A percentile compares a stretch with the other conserved stretches of the same genome.
phyloP scores from a whole-genome alignment of 2,888 invertebrate species.

The Bhutanitis thaidina region DNA sequence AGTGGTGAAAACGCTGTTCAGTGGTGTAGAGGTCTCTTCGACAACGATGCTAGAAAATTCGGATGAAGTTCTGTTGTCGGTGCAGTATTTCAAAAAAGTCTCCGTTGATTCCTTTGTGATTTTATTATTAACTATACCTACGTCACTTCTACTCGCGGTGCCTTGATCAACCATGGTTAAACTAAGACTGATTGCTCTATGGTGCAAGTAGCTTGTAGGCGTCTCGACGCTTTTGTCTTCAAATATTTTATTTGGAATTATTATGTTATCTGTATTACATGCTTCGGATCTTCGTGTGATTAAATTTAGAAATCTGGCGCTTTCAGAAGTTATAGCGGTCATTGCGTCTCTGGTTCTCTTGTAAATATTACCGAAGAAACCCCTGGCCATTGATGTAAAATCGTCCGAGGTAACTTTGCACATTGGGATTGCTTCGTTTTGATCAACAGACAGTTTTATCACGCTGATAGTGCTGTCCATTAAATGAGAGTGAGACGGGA shows the following conservation, averaged over 20 bases:
- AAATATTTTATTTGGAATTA: conserved; percentile 3
- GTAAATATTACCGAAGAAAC: conserved; percentile 41
- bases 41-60: background rate
- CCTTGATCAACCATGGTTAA: background rate
- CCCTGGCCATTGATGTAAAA: conserved; percentile 31
- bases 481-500: conserved; percentile 6
- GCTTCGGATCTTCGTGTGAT: conserved; percentile 28
- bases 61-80: background rate
- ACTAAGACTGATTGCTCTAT: background rate
- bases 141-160: background rate
- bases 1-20: conserved; percentile 12
- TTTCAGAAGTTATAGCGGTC: conserved; percentile 36
- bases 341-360: conserved; percentile 43
- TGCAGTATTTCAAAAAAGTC: background rate
- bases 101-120: background rate
- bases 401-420: conserved; percentile 8
- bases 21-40: background rate
- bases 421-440: conserved; percentile 9
- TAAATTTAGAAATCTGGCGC: conserved; percentile 31
- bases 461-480: background rate
- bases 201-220: conserved; percentile 8
- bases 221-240: conserved; percentile 25
- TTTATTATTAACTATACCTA: background rate
- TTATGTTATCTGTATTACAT: conserved; percentile 20
- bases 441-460: conserved; percentile 5